Base-by-base conservation (phyloP, 2,888 invertebrate species). In the Harpagoxenus sublaevis region DNA sequence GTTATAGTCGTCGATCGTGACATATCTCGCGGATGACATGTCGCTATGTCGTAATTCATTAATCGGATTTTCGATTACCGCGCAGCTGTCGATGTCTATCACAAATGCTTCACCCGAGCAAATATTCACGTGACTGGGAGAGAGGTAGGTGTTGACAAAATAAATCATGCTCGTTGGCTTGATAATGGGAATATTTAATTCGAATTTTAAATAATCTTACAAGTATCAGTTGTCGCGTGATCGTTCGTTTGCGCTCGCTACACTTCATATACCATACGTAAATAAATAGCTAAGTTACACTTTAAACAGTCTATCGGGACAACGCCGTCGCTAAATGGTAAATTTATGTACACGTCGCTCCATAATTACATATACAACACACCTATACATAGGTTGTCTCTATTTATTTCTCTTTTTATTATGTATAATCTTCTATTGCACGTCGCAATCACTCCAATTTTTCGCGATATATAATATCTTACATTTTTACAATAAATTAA, bases 401-500 rank as follows among this genome's bases (percentile, higher is more conserved):
- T 87, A 82, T 87, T 84, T 86, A 84, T 48, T 81, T 84, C 65
- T 83, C 74, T 74, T 84, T 89, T 91, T 91, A 92, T 93, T 68
- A 89, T 87, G 83, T 90, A 89, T 90, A 90, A 79, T 83, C 35
- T 85, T 86, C 84, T 90, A 90, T 90, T 89, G 90, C 92, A 94
- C 94, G 85, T 93, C 83, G 93, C 93, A 94, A 93, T 93, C 91
- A 91, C 87, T 88, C 87, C 87, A 83, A 87, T 88, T 85, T 86
- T 87, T 74, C 62, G 51, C 70, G 48, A n/a, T 74, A 83, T 86
- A 85, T 89, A 90, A 89, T 92, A 92, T 94, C 89, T 94, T 93
- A 94, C 94, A 94, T 93, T 94, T 94, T 93, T 94, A 94, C 94
- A 94, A 94, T 94, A 94, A 94, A 93, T 94, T 94, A 94, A 93